Conservation (phyloP, 2,888 invertebrate genomes). For the Mythimna vitellina region DNA sequence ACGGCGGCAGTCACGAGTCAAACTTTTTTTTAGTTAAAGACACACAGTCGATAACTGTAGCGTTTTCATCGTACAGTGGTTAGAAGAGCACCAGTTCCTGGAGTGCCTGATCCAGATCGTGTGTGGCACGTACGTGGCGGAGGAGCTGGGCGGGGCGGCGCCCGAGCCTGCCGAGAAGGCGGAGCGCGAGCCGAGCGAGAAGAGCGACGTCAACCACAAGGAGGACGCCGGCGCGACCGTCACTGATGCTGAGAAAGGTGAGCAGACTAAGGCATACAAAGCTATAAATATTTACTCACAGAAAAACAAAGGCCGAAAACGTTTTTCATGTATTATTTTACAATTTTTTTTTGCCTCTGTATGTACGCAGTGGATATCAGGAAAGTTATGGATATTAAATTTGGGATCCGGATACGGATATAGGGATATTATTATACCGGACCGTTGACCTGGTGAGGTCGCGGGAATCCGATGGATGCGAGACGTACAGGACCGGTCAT, state of each 20-base stretch:
- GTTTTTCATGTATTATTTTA: too few relatives aligned
- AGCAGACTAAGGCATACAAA: too few relatives aligned
- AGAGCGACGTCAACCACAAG: conserved; percentile 66
- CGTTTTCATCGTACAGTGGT: conserved; percentile 92
- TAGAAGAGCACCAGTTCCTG: conserved; percentile 96
- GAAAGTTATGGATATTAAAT: too few relatives aligned
- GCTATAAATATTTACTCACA: too few relatives aligned
- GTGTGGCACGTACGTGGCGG: conserved; percentile 84
- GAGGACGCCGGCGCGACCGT: conserved; percentile 49
- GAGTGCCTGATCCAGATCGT: conserved; percentile 93
- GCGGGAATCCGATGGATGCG: too few relatives aligned
- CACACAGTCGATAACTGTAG: not conserved
- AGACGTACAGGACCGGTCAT: too few relatives aligned
- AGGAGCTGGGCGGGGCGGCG: conserved; percentile 60
- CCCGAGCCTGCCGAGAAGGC: conserved; percentile 68
- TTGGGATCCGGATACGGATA: too few relatives aligned
- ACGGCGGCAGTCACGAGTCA: not conserved
- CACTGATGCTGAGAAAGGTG: conserved; percentile 31
- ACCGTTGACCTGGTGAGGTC: too few relatives aligned
- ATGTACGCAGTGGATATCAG: too few relatives aligned
- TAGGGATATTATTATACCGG: too few relatives aligned
- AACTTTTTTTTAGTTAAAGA: not conserved
- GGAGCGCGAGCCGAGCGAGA: conserved; percentile 72
- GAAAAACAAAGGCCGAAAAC: too few relatives aligned
- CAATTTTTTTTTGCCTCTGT: too few relatives aligned